Conservation (phyloP, 2,797 vertebrate species). For the Xiphophorus birchmanni region DNA sequence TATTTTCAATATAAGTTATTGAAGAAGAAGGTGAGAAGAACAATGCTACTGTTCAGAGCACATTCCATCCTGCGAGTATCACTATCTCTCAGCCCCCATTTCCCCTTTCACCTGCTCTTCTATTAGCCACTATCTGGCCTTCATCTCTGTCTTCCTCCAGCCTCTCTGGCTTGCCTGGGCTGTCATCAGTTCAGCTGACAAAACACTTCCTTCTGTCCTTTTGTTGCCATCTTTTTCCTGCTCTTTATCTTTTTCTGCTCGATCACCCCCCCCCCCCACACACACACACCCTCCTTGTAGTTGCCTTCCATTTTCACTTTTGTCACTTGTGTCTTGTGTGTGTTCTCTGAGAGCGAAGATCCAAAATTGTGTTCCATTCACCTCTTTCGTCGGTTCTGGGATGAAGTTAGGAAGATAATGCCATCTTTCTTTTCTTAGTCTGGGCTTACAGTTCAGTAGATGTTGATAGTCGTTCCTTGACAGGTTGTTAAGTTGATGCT, state of each 20-base stretch:
- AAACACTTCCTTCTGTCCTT: conserved; percentile 12
- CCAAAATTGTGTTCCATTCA: neutral
- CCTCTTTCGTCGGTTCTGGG: neutral
- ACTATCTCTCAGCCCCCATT: conserved; percentile 22
- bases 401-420: neutral
- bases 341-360: neutral
- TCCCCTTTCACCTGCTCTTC: conserved; percentile 35
- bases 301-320: neutral
- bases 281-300: neutral
- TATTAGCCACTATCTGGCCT: conserved; percentile 16
- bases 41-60: conserved; percentile 32
- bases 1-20: conserved; percentile 26
- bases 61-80: conserved; percentile 28
- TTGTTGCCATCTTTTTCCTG: neutral
- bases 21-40: conserved; percentile 41
- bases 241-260: neutral
- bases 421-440: neutral
- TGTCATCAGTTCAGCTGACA: conserved; percentile 18
- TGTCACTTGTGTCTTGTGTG: neutral
- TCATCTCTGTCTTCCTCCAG: neutral
- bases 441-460: neutral
- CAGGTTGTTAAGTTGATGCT: neutral
- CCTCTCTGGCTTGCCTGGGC: neutral
- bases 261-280: neutral
- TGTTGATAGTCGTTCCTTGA: neutral